phyloP scores from a whole-genome alignment of 2,888 invertebrate species.

The Cephus sareptanus region DNA sequence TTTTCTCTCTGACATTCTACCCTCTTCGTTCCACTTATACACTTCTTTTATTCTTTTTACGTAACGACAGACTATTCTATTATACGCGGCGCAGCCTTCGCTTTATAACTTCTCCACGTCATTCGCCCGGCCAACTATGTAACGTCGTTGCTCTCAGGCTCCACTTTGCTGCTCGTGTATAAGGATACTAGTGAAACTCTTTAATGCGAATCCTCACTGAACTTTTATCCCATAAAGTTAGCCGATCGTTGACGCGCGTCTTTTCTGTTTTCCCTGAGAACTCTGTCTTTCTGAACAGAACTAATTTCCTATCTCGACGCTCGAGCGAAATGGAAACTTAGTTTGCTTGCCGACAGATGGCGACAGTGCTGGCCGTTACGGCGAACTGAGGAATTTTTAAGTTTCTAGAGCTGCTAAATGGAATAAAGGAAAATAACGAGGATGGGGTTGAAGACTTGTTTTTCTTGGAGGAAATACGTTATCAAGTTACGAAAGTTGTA shows the following conservation, averaged over 20 bases:
- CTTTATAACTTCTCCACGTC: background rate
- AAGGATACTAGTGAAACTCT: background rate
- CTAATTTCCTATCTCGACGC: background rate
- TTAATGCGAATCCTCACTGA: background rate
- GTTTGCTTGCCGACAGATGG: background rate
- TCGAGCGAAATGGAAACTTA: background rate
- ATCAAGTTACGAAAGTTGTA: background rate
- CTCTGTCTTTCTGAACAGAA: background rate
- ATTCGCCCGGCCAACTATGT: background rate
- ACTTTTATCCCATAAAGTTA: background rate
- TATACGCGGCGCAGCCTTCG: background rate
- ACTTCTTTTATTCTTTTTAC: background rate
- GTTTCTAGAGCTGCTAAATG: background rate
- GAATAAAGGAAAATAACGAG: background rate
- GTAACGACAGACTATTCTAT: background rate
- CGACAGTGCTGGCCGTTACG: background rate
- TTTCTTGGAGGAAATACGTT: background rate
- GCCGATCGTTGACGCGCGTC: background rate
- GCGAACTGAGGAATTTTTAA: background rate
- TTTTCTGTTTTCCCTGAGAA: background rate
- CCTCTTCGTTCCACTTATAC: background rate
- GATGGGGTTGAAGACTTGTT: background rate
- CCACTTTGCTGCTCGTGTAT: background rate
- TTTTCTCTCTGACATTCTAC: background rate
- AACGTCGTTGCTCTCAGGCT: background rate